A percentile compares a stretch with the other conserved stretches of the same genome.
phyloP scores from a whole-genome alignment of 2,888 invertebrate genomes.

The Creontiades dilutus region DNA sequence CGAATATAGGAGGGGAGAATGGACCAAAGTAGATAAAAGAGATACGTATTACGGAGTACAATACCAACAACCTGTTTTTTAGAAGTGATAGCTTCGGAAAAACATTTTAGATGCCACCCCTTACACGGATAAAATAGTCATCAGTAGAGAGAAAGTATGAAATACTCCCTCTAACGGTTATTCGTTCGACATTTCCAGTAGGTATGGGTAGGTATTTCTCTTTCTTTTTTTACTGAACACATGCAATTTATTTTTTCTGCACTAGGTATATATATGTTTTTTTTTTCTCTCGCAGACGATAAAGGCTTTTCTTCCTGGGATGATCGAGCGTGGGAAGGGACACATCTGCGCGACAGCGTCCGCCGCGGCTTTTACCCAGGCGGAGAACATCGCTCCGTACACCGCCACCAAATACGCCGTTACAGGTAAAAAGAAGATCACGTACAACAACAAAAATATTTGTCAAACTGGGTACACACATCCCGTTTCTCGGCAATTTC shows the following conservation, averaged over 20 bases:
- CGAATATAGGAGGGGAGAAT: too few species aligned
- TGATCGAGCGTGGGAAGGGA: slow-evolving; percentile 79
- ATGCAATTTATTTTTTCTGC: background rate
- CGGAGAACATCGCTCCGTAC: slow-evolving; percentile 78
- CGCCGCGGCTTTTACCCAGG: slow-evolving; percentile 78
- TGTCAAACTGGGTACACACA: too few species aligned
- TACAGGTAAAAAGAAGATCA: slow-evolving; percentile 76
- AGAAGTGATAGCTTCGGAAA: too few species aligned
- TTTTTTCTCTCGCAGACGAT: slow-evolving; percentile 77
- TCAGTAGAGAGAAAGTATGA: background rate
- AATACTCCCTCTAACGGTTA: background rate
- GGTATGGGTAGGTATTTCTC: too few species aligned
- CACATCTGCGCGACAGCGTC: slow-evolving; percentile 80
- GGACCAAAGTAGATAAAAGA: too few species aligned
- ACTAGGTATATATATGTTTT: background rate
- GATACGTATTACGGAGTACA: too few species aligned
- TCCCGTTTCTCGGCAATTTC: too few species aligned
- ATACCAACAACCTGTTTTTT: too few species aligned
- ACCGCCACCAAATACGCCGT: slow-evolving; percentile 80
- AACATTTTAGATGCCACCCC: too few species aligned
- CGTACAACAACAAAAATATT: too few species aligned
- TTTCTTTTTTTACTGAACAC: too few species aligned
- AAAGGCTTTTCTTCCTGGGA: slow-evolving; percentile 79
- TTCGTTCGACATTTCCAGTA: background rate
- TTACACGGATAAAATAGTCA: too few species aligned